These are phyloP conservation scores for Aelia acuminata DNA, from an alignment of 2,888 invertebrate species.

Conservation along the genomic window DNA sequence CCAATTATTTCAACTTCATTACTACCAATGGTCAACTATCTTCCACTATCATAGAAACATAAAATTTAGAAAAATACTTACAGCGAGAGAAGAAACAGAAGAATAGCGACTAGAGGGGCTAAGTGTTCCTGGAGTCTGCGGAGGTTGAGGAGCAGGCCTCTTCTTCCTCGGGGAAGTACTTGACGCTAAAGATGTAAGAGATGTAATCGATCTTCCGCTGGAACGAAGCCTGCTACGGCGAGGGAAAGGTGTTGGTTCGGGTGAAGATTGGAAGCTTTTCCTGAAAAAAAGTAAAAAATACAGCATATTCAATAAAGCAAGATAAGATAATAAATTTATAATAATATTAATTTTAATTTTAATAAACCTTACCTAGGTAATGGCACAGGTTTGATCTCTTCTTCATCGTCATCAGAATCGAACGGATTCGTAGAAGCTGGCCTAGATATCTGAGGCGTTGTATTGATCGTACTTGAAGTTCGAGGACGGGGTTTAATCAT, in stretches of 20 bases:
- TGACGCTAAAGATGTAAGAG: slow-evolving; percentile 68
- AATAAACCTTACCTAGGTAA: slow-evolving; percentile 70
- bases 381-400: slow-evolving; percentile 69
- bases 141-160: slow-evolving; percentile 80
- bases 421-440: slow-evolving; percentile 75
- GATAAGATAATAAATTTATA: neutral
- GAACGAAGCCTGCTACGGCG: slow-evolving; percentile 67
- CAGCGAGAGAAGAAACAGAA: slow-evolving; percentile 48
- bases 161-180: slow-evolving; percentile 75
- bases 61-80: slow-evolving; percentile 38
- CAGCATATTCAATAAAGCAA: neutral
- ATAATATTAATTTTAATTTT: neutral
- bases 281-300: slow-evolving; percentile 34
- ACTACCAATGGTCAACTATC: too few relatives aligned
- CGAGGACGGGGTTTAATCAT: slow-evolving; percentile 67
- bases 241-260: slow-evolving; percentile 69
- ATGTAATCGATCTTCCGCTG: slow-evolving; percentile 60
- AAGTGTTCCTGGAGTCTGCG: slow-evolving; percentile 66
- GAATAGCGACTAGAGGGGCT: slow-evolving; percentile 50
- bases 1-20: too few relatives aligned
- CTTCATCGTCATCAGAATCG: slow-evolving; percentile 77
- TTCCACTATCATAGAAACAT: neutral
- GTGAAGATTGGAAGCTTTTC: slow-evolving; percentile 62
- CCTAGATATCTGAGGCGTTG: neutral
- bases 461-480: neutral